Evolutionary conservation across 1,140 invertebrate genomes (phyloP).

Genomic region (Atta texana): DNA sequence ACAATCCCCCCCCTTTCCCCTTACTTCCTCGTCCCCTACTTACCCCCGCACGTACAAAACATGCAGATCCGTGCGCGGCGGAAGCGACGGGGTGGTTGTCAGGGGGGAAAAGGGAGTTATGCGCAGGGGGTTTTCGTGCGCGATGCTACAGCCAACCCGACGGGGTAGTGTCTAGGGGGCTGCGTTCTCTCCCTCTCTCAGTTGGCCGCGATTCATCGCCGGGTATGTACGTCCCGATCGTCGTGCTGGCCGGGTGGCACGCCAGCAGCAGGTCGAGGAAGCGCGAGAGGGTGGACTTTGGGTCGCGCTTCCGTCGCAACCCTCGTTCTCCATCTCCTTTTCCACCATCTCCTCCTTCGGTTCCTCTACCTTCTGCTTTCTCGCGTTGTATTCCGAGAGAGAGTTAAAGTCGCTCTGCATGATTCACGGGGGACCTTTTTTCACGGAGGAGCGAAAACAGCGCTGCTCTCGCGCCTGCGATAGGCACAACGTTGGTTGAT

Average conservation of each 20-base stretch:
- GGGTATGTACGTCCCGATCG: slow-evolving; percentile 73
- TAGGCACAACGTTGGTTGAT: neutral
- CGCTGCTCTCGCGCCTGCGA: neutral
- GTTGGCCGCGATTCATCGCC: slow-evolving; percentile 86
- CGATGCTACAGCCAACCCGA: slow-evolving; percentile 78
- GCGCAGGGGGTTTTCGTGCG: slow-evolving; percentile 84
- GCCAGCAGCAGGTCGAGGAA: slow-evolving; percentile 67
- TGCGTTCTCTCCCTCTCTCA: slow-evolving; percentile 80
- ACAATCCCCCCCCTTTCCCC: neutral
- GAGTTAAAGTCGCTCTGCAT: slow-evolving; percentile 2
- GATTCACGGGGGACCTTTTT: neutral
- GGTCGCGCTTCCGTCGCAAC: slow-evolving; percentile 25
- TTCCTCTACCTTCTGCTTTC: neutral
- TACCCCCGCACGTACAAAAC: slow-evolving; percentile 22
- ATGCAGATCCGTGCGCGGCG: slow-evolving; percentile 20
- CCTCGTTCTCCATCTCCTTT: slow-evolving; percentile 6
- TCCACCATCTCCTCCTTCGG: neutral
- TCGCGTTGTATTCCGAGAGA: slow-evolving; percentile 5
- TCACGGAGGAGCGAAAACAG: neutral
- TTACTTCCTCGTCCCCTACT: neutral
- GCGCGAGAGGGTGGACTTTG: slow-evolving; percentile 54
- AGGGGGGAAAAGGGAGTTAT: neutral
- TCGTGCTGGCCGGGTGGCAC: slow-evolving; percentile 66
- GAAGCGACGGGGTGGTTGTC: neutral
- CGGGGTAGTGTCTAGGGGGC: slow-evolving; percentile 76